Conservation (phyloP, 2,888 invertebrate species). For the Sinohyriopsis cumingii region DNA sequence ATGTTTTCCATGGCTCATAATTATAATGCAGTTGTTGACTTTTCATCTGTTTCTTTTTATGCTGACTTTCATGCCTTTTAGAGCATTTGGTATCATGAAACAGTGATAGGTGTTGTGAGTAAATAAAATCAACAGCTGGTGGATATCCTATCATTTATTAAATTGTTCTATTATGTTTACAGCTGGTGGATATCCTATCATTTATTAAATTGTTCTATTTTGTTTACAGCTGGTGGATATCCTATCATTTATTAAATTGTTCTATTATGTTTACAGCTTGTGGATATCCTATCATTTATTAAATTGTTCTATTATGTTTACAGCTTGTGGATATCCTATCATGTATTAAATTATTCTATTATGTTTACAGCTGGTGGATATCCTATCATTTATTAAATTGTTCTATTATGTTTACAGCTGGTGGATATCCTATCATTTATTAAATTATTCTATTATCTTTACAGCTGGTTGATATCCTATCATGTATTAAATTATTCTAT, state of each 20-base stretch:
- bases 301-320: slow-evolving; percentile 20
- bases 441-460: slow-evolving; percentile 20
- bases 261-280: slow-evolving; percentile 74
- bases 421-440: slow-evolving; percentile 78
- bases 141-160: neutral
- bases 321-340: slow-evolving; percentile 81
- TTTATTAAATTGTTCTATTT: slow-evolving; percentile 3
- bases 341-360: slow-evolving; percentile 1
- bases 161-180: slow-evolving; percentile 23
- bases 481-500: neutral
- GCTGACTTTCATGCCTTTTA: too few species aligned
- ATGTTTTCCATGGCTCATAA: too few species aligned
- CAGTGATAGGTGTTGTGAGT: too few species aligned
- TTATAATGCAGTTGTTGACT: too few species aligned
- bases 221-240: slow-evolving; percentile 80
- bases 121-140: neutral
- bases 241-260: neutral
- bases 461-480: slow-evolving; percentile 81
- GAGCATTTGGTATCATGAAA: too few species aligned
- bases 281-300: slow-evolving; percentile 77
- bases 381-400: neutral
- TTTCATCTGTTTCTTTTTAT: too few species aligned
- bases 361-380: slow-evolving; percentile 79
- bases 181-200: slow-evolving; percentile 81
- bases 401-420: slow-evolving; percentile 72